Evolutionary conservation across 2,113 vertebrate species (phyloP), one percentile per base, ranked within the genome.

Genomic region (Leucosticte australis): DNA sequence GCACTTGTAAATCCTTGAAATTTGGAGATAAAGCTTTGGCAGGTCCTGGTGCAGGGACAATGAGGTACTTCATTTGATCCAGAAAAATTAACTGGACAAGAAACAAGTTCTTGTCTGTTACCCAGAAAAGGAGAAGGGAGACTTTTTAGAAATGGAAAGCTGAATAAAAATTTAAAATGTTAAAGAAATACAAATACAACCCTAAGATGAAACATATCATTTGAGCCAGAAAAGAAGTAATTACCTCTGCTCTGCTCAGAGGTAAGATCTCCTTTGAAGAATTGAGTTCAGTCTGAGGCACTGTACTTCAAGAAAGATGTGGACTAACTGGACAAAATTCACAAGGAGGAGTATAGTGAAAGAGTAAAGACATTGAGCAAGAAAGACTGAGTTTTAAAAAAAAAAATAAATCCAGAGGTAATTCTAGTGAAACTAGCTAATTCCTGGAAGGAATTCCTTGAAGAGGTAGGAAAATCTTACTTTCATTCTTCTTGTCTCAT

Each of bases 211-310:
- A 64, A 64, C 23, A 26, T 21, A 13, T 8, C 30, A 77, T 10
- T 63, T 64, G n/a, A 46, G 11, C n/a, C 81, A 75, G 30, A 9
- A 79, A 90, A 83, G 28, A 19, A 39, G 31, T 46, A n/a, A 44
- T 13, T 23, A 30, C 6, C 3, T 59, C 23, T 46, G 10, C 31
- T 78, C 30, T 76, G 14, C 19, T 46, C 31, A 39, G 15, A 16
- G 26, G 15, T n/a, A 52, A 39, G 17, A 15, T 13, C 47, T 80
- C 16, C 39, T 23, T 30, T 17, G 21, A n/a, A 55, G 26, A 17
- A 7, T 0, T 68, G 31, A 73, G 10, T 42, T 76, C n/a, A 79
- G 31, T 27, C 53, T 44, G 21, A 26, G 21, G 13, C 0, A 3
- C 26, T 55, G 21, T 37, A 42, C 33, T 50, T 80, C 16, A 62